Conservation (phyloP, 2,797 vertebrate species). For the Novumbra hubbsi region DNA sequence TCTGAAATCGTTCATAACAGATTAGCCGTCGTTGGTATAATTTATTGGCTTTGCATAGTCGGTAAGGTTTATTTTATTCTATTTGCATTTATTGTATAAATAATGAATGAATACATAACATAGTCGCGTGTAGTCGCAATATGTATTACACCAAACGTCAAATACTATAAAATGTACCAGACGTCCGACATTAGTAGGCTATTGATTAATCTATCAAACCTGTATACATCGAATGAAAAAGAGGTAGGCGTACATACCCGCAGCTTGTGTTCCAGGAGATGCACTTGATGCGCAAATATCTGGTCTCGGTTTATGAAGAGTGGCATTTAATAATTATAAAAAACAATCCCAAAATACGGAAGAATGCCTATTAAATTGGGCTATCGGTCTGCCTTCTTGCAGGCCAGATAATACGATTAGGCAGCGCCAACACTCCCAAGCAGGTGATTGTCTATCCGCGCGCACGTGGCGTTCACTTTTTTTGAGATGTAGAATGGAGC, state of each 20-base stretch:
- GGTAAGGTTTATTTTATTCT: background rate
- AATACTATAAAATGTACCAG: too few relatives aligned
- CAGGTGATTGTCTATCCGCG: conserved; percentile 26
- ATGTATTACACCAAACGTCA: background rate
- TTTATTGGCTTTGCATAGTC: background rate
- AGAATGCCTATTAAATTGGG: background rate
- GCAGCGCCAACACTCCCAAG: conserved; percentile 20
- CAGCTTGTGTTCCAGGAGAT: conserved; percentile 75
- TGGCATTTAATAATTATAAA: conserved; percentile 56
- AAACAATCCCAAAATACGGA: background rate
- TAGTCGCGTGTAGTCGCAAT: background rate
- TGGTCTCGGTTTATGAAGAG: conserved; percentile 72
- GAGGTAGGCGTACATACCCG: conserved; percentile 52
- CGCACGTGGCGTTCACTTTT: background rate
- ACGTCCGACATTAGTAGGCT: background rate
- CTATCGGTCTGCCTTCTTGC: conserved; percentile 30
- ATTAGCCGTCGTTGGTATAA: background rate
- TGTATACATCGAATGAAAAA: background rate
- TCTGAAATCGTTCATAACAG: conserved; percentile 56
- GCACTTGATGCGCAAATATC: conserved; percentile 72
- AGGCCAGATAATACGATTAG: conserved; percentile 62
- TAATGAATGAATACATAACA: background rate
- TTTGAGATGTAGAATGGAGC: background rate
- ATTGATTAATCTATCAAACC: background rate
- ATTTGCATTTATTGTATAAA: background rate